phyloP scores from a whole-genome alignment of 2,888 invertebrate species.

The Phlogophora meticulosa region DNA sequence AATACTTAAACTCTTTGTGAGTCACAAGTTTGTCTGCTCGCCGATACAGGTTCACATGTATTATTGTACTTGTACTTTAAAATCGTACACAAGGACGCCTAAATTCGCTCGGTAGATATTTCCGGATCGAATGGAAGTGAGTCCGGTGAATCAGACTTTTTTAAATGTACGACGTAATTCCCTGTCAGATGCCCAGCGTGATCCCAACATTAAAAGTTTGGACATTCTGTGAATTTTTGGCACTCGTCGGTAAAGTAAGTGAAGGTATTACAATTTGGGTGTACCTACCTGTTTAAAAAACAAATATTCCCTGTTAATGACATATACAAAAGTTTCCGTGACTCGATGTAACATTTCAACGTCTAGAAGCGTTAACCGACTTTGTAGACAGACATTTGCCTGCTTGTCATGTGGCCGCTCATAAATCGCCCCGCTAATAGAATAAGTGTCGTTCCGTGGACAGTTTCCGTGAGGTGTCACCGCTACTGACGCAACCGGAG shows the following conservation, averaged over 20 bases:
- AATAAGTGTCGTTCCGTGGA: conserved; percentile 79
- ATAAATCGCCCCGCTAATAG: conserved; percentile 82
- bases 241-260: conserved; percentile 72
- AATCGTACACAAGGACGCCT: conserved; percentile 88
- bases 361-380: conserved; percentile 72
- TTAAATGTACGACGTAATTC: conserved; percentile 83
- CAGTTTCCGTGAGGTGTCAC: conserved; percentile 82
- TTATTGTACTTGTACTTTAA: conserved; percentile 87
- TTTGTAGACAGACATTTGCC: conserved; percentile 76
- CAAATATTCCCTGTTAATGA: conserved; percentile 46
- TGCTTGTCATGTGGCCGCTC: conserved; percentile 73
- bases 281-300: conserved; percentile 65
- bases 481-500: conserved; percentile 80
- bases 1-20: conserved; percentile 61
- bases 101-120: conserved; percentile 85
- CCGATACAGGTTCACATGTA: conserved; percentile 73
- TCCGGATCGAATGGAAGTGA: conserved; percentile 87
- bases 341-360: conserved; percentile 69
- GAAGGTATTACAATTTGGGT: conserved; percentile 71
- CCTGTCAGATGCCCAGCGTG: conserved; percentile 81
- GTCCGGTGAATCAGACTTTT: conserved; percentile 87
- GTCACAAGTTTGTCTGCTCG: conserved; percentile 77
- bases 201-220: conserved; percentile 82
- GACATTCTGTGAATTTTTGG: conserved; percentile 82
- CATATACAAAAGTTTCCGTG: conserved; percentile 46